Conservation (phyloP, 2,888 invertebrate genomes). For the Syrista parreyssii region DNA sequence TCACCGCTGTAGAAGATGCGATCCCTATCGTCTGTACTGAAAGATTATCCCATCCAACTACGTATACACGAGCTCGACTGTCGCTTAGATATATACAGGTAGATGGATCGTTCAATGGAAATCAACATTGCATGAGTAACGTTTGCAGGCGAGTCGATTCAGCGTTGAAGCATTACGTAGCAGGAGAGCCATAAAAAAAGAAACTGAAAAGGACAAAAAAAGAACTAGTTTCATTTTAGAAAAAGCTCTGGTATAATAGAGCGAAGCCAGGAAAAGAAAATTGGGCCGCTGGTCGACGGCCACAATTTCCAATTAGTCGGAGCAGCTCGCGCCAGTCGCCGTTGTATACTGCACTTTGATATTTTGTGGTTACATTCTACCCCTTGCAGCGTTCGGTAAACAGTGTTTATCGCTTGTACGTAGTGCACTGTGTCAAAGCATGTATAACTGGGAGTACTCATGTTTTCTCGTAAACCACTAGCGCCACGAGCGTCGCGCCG, state of each 20-base stretch:
- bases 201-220: neutral
- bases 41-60: neutral
- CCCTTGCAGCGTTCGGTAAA: neutral
- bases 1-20: neutral
- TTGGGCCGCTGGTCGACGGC: neutral
- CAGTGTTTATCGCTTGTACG: neutral
- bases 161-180: neutral
- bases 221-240: neutral
- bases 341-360: neutral
- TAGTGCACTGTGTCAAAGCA: neutral
- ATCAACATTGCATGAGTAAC: neutral
- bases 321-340: neutral
- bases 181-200: neutral
- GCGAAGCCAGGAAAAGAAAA: neutral
- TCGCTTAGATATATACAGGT: neutral
- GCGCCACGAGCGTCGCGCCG: neutral
- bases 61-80: neutral
- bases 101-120: neutral
- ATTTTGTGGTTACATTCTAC: neutral
- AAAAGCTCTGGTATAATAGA: neutral
- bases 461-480: neutral
- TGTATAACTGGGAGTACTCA: neutral
- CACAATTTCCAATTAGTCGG: neutral
- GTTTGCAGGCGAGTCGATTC: neutral
- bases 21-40: neutral